Conservation (phyloP, 30 jellyfish, hydroid and myxozoan genomes). For the Mastigias papua region DNA sequence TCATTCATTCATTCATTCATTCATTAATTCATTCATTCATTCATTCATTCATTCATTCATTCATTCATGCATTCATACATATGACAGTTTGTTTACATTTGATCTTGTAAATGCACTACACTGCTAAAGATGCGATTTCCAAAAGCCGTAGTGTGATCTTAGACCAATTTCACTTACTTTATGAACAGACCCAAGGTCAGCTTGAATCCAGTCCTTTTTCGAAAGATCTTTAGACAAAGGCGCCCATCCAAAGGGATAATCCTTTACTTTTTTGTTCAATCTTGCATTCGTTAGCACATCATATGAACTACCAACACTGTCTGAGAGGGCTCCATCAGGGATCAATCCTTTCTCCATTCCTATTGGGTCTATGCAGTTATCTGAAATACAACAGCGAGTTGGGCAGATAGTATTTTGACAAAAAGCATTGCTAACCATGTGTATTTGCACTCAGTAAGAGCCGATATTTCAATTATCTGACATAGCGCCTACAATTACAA, state of each 20-base stretch:
- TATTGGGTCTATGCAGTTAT: slow-evolving; percentile 75
- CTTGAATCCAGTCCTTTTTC: slow-evolving; percentile 74
- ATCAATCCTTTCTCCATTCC: slow-evolving; percentile 81
- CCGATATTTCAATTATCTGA: no score
- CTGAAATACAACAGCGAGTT: slow-evolving; percentile 1
- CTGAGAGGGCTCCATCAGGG: slow-evolving; percentile 76
- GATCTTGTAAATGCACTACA: not conserved
- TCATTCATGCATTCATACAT: no score
- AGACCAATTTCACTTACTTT: slow-evolving; percentile 24
- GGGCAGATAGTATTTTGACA: not conserved
- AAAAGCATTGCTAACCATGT: no score
- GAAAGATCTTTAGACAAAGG: slow-evolving; percentile 22
- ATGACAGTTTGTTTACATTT: not conserved
- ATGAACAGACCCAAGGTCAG: slow-evolving; percentile 84
- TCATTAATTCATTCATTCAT: not conserved
- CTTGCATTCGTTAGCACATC: slow-evolving; percentile 46
- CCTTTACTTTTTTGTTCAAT: slow-evolving; percentile 45
- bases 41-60: not conserved
- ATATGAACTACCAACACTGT: slow-evolving; percentile 20
- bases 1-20: not conserved
- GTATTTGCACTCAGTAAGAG: no score
- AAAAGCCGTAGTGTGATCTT: not conserved
- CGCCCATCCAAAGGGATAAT: slow-evolving; percentile 80
- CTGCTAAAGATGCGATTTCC: not conserved
- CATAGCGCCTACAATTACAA: no score